Evolutionary conservation across 2,113 vertebrate genomes (phyloP).

Genomic region (Pterocles burchelli): DNA sequence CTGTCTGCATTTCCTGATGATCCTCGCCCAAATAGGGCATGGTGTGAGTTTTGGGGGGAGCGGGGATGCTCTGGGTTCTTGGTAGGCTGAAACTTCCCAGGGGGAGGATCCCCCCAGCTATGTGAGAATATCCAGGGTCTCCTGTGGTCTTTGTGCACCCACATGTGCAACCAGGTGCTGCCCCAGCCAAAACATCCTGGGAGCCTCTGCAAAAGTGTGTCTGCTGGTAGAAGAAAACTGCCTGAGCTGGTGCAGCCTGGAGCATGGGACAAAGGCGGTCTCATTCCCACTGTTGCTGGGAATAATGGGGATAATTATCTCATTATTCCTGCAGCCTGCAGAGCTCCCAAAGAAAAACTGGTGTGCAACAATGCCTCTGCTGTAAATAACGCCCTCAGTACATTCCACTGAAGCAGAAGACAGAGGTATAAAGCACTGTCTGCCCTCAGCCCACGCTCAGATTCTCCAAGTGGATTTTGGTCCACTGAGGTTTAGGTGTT

Average conservation of each 20-base stretch:
- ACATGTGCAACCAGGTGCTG: fast-evolving
- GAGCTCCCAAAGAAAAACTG: slow-evolving; percentile 32
- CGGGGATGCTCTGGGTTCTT: fast-evolving
- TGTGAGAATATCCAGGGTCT: not conserved
- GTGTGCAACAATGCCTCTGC: slow-evolving; percentile 52
- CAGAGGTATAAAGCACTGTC: not conserved
- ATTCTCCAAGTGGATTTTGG: not conserved
- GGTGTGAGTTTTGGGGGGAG: not conserved
- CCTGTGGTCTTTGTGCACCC: not conserved
- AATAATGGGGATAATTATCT: slow-evolving; percentile 44
- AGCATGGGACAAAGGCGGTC: not conserved
- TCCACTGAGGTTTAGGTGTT: slow-evolving; percentile 2
- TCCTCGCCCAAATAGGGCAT: slow-evolving; percentile 71
- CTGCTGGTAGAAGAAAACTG: not conserved
- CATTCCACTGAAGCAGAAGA: slow-evolving; percentile 37
- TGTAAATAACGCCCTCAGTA: slow-evolving; percentile 45
- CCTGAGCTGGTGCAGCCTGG: not conserved
- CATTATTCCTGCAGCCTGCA: slow-evolving; percentile 60
- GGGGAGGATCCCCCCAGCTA: not conserved
- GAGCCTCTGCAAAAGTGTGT: not conserved
- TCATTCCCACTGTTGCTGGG: slow-evolving; percentile 24
- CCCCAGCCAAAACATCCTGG: fast-evolving
- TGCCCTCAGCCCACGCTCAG: not conserved
- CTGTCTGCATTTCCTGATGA: slow-evolving; percentile 69
- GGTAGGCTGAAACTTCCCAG: not conserved